Evolutionary conservation across 2,113 vertebrate species (phyloP).

Genomic region (Argyrosomus japonicus): DNA sequence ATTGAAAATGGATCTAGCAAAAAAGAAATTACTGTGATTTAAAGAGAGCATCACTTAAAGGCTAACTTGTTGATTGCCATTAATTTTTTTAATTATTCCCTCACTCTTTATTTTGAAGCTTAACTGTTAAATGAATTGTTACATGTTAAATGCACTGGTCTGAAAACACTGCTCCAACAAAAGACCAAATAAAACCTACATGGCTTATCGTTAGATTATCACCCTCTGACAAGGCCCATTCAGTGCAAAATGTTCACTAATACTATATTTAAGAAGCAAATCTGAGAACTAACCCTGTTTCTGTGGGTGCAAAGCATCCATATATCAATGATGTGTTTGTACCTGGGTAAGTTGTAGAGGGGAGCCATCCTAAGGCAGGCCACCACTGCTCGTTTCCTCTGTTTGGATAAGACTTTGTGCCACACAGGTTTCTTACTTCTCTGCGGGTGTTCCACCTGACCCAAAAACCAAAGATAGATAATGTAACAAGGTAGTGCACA

Average conservation of each 20-base stretch:
- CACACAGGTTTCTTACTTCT: slow-evolving; percentile 89
- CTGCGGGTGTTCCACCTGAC: slow-evolving; percentile 93
- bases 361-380: slow-evolving; percentile 97
- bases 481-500: background rate
- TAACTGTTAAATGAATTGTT: background rate
- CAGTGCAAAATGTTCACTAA: background rate
- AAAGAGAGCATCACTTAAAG: background rate
- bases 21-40: background rate
- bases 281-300: background rate
- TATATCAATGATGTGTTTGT: background rate
- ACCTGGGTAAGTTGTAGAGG: slow-evolving; percentile 95
- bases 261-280: background rate
- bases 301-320: background rate
- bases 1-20: background rate
- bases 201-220: background rate
- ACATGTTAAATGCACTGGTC: too few species aligned
- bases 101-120: background rate
- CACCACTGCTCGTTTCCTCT: slow-evolving; percentile 94
- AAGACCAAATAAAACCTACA: background rate
- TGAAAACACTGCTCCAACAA: background rate
- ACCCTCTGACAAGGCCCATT: background rate
- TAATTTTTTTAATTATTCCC: background rate
- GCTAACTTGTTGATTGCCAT: background rate
- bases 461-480: slow-evolving; percentile 24
- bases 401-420: slow-evolving; percentile 94